Evolutionary conservation across 2,113 vertebrate genomes (phyloP).

Genomic region (Leptobrachium ailaonicum): DNA sequence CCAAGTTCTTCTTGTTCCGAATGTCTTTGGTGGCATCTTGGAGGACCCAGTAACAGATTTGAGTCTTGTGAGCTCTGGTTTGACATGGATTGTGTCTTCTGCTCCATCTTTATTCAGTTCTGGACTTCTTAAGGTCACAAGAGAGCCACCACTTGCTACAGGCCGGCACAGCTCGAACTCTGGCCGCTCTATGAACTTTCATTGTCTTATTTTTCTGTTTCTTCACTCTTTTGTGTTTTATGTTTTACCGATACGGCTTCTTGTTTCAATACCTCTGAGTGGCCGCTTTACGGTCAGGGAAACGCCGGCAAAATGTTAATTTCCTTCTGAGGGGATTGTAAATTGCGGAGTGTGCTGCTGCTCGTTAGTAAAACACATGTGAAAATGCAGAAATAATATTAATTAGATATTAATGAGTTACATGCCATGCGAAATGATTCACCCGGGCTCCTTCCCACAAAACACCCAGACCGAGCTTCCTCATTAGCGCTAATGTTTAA

Average conservation of each 20-base stretch:
- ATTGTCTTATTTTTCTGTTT: background rate
- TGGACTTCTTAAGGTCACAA: no score
- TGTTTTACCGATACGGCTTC: no score
- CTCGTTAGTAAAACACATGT: conserved; percentile 5
- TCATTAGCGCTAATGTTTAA: conserved; percentile 15
- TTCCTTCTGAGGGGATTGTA: background rate
- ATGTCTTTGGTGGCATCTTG: no score
- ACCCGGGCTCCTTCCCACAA: background rate
- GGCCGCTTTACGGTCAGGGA: background rate
- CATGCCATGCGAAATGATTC: background rate
- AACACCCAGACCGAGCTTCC: conserved; percentile 1
- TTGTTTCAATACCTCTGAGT: background rate
- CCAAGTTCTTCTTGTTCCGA: no score
- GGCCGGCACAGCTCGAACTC: background rate
- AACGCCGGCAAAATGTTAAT: background rate
- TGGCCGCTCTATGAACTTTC: background rate
- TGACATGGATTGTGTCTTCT: no score
- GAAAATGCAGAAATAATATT: conserved; percentile 5
- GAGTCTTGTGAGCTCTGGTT: no score
- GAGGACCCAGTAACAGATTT: no score
- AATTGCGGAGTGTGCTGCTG: background rate
- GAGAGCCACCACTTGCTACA: no score
- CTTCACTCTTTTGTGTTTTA: no score
- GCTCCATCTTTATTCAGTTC: no score
- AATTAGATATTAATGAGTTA: conserved; percentile 16